Conservation (phyloP, 2,888 invertebrate species). For the Ochropleura plecta region DNA sequence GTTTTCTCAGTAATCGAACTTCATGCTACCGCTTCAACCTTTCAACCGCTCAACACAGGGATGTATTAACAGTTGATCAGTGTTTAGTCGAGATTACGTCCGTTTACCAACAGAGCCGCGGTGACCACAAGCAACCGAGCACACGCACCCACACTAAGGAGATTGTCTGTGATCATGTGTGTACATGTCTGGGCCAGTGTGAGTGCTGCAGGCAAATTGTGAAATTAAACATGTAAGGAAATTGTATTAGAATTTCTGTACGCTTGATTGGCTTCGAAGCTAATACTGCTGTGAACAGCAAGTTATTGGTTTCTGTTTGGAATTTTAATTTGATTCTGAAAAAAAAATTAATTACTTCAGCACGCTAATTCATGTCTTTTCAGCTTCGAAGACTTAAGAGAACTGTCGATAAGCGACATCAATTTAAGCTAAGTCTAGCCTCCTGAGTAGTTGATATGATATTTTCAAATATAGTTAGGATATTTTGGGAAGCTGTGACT, state of each 20-base stretch:
- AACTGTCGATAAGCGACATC: background rate
- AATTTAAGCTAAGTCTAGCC: background rate
- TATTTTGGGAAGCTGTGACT: background rate
- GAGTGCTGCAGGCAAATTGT: slow-evolving; percentile 50
- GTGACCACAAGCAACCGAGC: slow-evolving; percentile 79
- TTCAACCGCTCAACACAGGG: slow-evolving; percentile 55
- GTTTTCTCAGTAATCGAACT: slow-evolving; percentile 67
- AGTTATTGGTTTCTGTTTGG: slow-evolving; percentile 18
- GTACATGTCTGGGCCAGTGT: slow-evolving; percentile 29
- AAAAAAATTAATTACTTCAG: background rate
- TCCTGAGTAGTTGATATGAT: background rate
- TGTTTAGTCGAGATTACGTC: slow-evolving; percentile 87
- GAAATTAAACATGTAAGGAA: slow-evolving; percentile 54
- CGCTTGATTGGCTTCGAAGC: slow-evolving; percentile 28
- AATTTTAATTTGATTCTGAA: background rate
- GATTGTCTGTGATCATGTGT: slow-evolving; percentile 15
- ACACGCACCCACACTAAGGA: slow-evolving; percentile 56
- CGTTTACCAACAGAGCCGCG: slow-evolving; percentile 85
- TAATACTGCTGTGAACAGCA: slow-evolving; percentile 33
- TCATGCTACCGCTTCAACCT: slow-evolving; percentile 4
- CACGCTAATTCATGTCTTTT: background rate
- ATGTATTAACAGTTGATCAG: slow-evolving; percentile 76
- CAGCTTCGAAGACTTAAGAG: background rate
- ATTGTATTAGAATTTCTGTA: slow-evolving; percentile 36
- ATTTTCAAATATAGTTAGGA: background rate